A percentile compares a stretch with the other conserved stretches of the same genome.
phyloP scores from a whole-genome alignment of 2,113 vertebrate species.

The Narcine bancroftii region DNA sequence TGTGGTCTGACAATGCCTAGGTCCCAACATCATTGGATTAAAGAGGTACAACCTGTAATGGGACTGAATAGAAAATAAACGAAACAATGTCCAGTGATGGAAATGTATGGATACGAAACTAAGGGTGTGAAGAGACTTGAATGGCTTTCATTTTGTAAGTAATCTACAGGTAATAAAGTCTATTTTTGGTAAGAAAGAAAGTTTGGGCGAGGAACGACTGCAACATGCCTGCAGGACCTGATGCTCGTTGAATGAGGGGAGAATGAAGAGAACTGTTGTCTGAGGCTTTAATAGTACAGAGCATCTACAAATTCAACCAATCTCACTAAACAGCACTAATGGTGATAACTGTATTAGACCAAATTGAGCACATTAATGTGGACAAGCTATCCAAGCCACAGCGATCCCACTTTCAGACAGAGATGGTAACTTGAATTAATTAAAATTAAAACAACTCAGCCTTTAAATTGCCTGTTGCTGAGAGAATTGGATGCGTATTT shows the following conservation, averaged over 20 bases:
- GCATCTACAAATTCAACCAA: background rate
- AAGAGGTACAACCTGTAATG: too few species aligned
- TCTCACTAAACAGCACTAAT: background rate
- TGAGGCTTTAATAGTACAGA: background rate
- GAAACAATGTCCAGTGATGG: too few species aligned
- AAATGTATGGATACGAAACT: too few species aligned
- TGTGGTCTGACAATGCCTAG: too few species aligned
- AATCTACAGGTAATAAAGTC: too few species aligned
- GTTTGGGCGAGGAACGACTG: background rate
- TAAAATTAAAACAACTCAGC: conserved; percentile 35
- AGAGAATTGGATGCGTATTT: conserved; percentile 22
- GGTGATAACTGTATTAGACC: conserved; percentile 32
- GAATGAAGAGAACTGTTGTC: background rate
- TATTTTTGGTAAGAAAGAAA: too few species aligned
- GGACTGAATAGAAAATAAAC: too few species aligned
- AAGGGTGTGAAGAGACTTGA: too few species aligned
- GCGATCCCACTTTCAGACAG: conserved; percentile 23
- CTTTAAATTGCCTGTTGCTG: conserved; percentile 26
- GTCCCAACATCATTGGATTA: too few species aligned
- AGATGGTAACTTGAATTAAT: conserved; percentile 23
- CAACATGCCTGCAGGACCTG: too few species aligned
- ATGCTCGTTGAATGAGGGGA: background rate
- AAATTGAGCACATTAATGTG: conserved; percentile 32
- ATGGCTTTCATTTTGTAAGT: too few species aligned
- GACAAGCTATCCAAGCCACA: conserved; percentile 32